Percentiles rank a stretch among this genome's conserved stretches.
Evolutionary conservation across 2,888 invertebrate species (phyloP).

Genomic region (Lymantria dispar): DNA sequence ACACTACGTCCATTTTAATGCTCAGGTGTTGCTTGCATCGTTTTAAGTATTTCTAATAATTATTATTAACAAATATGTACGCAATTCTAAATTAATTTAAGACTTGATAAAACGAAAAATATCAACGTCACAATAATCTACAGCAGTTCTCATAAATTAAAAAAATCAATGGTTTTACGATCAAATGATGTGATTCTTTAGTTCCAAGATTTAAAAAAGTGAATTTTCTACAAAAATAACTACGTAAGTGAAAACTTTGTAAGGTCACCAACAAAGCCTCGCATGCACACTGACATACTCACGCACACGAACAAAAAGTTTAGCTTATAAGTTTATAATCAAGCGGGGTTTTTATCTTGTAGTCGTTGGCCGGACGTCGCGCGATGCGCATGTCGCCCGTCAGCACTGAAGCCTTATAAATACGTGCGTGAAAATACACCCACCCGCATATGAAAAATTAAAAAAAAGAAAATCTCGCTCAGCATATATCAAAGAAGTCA

Average conservation of each 20-base stretch:
- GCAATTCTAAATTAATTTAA: background rate
- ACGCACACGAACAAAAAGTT: slow-evolving; percentile 78
- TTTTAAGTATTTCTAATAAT: slow-evolving; percentile 24
- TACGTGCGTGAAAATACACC: slow-evolving; percentile 66
- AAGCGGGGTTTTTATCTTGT: slow-evolving; percentile 81
- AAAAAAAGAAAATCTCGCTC: slow-evolving; percentile 45
- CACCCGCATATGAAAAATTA: slow-evolving; percentile 54
- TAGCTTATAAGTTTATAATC: slow-evolving; percentile 82
- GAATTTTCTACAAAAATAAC: slow-evolving; percentile 26
- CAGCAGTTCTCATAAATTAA: background rate
- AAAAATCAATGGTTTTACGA: background rate
- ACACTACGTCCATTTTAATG: slow-evolving; percentile 56
- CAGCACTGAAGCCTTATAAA: slow-evolving; percentile 55
- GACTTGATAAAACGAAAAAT: background rate
- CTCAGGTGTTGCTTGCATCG: slow-evolving; percentile 46
- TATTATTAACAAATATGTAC: background rate
- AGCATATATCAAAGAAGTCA: slow-evolving; percentile 46
- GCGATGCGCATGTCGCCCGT: slow-evolving; percentile 69
- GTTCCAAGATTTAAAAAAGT: slow-evolving; percentile 10
- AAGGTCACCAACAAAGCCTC: slow-evolving; percentile 72
- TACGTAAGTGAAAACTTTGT: slow-evolving; percentile 69
- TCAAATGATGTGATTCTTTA: slow-evolving; percentile 7
- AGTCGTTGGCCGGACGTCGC: slow-evolving; percentile 75
- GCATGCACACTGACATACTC: slow-evolving; percentile 60
- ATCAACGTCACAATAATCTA: background rate